Evolutionary conservation across 2,797 vertebrate species (phyloP).

Genomic region (Rallus crepitans): DNA sequence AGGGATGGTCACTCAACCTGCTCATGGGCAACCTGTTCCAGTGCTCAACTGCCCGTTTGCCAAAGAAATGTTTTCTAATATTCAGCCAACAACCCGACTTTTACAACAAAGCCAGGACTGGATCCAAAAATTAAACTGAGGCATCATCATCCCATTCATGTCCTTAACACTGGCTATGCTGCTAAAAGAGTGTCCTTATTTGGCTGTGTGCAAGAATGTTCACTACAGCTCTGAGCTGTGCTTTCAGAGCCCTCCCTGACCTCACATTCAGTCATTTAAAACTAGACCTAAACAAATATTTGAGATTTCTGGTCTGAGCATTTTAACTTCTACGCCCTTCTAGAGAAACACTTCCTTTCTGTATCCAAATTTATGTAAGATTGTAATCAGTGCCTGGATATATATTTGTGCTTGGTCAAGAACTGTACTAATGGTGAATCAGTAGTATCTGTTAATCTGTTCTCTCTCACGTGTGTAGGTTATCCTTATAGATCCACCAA

Average conservation of each 20-base stretch:
- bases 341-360: background rate
- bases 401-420: background rate
- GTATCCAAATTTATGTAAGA: background rate
- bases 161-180: background rate
- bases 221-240: background rate
- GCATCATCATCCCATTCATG: fast-evolving
- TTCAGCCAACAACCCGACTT: background rate
- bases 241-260: background rate
- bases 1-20: background rate
- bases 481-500: background rate
- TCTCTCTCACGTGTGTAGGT: background rate
- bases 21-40: background rate
- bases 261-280: background rate
- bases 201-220: background rate
- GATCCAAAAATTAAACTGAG: background rate
- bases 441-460: background rate
- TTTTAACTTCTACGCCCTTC: background rate
- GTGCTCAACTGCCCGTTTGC: no score
- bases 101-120: background rate
- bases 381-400: background rate
- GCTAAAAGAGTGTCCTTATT: background rate
- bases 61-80: background rate
- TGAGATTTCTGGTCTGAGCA: background rate
- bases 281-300: background rate
- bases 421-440: background rate